Conservation (phyloP, 2,888 invertebrate genomes). For the Dysmachus trigonus region DNA sequence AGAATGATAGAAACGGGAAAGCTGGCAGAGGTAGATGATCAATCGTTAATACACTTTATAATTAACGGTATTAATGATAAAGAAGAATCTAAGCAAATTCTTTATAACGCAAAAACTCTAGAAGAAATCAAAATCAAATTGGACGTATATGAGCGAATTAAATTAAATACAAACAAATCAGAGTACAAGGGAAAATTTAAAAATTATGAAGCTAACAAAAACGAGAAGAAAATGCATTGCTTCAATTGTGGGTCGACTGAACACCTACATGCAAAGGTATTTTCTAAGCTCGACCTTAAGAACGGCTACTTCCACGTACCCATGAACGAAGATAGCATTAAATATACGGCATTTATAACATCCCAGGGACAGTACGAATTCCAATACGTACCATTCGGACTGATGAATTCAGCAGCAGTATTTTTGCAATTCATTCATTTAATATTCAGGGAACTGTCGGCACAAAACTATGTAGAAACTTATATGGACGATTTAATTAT, state of each 20-base stretch:
- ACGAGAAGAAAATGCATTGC: not conserved
- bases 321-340: not conserved
- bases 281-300: not conserved
- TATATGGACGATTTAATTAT: slow-evolving; percentile 19
- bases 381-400: not conserved
- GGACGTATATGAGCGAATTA: not conserved
- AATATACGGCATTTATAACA: not conserved
- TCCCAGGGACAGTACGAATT: not conserved
- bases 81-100: not conserved
- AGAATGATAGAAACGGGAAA: slow-evolving; percentile 30
- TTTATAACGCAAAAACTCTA: not conserved
- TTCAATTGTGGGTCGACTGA: not conserved
- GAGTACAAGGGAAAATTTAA: no score
- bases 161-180: not conserved
- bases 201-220: no score
- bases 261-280: not conserved
- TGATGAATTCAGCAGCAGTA: not conserved
- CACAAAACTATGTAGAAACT: not conserved
- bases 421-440: not conserved
- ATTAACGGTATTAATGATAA: slow-evolving; percentile 24
- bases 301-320: not conserved
- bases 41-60: slow-evolving; percentile 9
- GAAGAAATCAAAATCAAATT: not conserved
- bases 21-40: slow-evolving; percentile 16
- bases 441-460: not conserved